Conservation (phyloP, 2,888 invertebrate species). For the Acrobasis repandana region DNA sequence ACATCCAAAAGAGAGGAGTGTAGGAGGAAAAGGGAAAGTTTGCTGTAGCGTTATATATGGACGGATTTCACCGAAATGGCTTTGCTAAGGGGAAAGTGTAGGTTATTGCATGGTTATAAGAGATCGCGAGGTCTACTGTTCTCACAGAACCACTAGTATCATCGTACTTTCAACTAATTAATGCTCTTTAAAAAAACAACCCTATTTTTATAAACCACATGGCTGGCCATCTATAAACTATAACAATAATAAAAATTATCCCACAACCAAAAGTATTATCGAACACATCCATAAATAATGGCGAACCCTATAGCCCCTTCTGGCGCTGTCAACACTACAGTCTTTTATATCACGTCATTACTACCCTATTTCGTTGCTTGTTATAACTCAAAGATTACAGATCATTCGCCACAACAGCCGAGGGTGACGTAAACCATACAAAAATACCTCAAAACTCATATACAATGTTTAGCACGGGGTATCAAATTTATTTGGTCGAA, state of each 20-base stretch:
- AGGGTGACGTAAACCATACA: constrained; percentile 46
- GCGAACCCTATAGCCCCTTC: constrained; percentile 50
- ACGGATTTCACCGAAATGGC: no score
- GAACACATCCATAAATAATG: constrained; percentile 35
- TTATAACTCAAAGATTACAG: constrained; percentile 73
- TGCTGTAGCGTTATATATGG: no score
- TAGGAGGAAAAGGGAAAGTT: no score
- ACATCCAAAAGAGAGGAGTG: no score
- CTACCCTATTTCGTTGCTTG: constrained; percentile 64
- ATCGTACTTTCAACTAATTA: no score
- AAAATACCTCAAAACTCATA: constrained; percentile 33
- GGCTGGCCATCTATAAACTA: constrained; percentile 15
- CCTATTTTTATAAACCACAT: neutral
- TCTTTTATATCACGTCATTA: constrained; percentile 70
- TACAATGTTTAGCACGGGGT: constrained; percentile 35
- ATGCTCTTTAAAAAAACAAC: no score
- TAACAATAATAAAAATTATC: constrained; percentile 23
- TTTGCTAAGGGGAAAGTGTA: no score
- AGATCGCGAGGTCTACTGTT: no score
- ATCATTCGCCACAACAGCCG: constrained; percentile 54
- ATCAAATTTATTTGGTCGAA: constrained; percentile 26
- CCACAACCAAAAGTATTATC: constrained; percentile 34
- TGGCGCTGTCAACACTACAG: constrained; percentile 66
- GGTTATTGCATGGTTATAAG: no score
- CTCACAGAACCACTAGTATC: no score